Base-by-base conservation (phyloP, 2,888 invertebrate species). In the Steinernema carpocapsae region DNA sequence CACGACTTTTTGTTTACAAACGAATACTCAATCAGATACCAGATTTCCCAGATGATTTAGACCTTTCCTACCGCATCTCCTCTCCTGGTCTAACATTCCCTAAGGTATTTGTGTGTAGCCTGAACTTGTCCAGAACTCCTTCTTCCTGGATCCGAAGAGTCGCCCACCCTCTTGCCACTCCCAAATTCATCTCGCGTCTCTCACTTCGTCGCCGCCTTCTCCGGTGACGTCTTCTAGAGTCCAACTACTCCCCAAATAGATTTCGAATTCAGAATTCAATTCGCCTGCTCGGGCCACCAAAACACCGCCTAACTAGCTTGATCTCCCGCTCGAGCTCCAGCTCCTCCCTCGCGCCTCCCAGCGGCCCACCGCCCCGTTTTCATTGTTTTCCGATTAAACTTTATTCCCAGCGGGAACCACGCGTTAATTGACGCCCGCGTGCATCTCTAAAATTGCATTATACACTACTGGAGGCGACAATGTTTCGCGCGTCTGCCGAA, bases 361-460 rank as follows among this genome's bases (percentile, higher is more conserved):
- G 4, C 64, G 64, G 32, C 64, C 32, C 64, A 26, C 32, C 37
- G 17, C 64, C 64, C 32, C 32, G n/a, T 17, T 64, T 32, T 32
- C 64, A 64, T 64, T 64, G 64, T 64, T 64, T 64, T 64, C 64
- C 64, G 29, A 64, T 64, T 64, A 64, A 64, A 32, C 64, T 26
- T 26, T 32, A 17, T 64, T 64, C 64, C 29, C 64, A 14, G 2
- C 64, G 64, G 32, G 64, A 22, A 37, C 26, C 64, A 3, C 64
- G 32, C 32, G 12, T 32, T 64, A 64, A 64, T 64, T 64, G 64
- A 64, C 64, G 64, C 56, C 26, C 22, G 56, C 56, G 56, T 56
- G 56, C 56, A 26, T 19, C 19, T 22, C 56, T 56, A 56, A 56
- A 48, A 56, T 56, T 26, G 56, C 56, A 56, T 56, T 56, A 26